Evolutionary conservation across 2,113 vertebrate species (phyloP).

Genomic region (Nibea coibor): DNA sequence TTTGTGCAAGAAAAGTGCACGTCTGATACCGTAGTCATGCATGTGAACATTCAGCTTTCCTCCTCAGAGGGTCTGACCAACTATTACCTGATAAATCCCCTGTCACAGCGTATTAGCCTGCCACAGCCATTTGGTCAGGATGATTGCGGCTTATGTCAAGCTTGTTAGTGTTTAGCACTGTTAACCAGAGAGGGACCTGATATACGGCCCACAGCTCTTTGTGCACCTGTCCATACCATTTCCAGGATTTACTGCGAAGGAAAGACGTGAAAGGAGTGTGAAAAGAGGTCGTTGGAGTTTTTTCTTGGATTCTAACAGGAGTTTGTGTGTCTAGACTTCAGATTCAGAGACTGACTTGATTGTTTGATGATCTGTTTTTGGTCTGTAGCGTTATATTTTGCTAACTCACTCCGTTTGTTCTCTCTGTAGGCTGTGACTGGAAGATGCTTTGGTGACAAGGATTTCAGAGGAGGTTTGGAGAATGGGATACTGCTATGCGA

Average conservation of each 20-base stretch:
- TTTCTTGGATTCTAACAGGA: conserved; percentile 14
- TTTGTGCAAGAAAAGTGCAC: background rate
- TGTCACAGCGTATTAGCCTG: conserved; percentile 79
- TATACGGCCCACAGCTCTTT: conserved; percentile 52
- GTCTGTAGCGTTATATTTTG: background rate
- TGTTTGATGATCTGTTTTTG: conserved; percentile 12
- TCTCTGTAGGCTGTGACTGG: conserved; percentile 91
- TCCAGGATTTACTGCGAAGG: conserved; percentile 31
- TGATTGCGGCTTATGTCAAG: conserved; percentile 79
- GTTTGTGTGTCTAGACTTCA: conserved; percentile 5
- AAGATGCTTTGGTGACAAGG: conserved; percentile 92
- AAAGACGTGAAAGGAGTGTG: conserved; percentile 31
- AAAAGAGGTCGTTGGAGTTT: conserved; percentile 22
- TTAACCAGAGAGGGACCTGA: conserved; percentile 61
- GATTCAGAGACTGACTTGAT: conserved; percentile 2
- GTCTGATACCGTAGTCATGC: conserved; percentile 7
- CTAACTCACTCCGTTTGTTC: conserved; percentile 24
- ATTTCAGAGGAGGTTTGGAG: conserved; percentile 92
- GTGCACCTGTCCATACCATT: conserved; percentile 17
- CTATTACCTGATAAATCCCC: conserved; percentile 72
- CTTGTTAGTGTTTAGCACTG: conserved; percentile 77
- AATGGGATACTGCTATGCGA: conserved; percentile 97
- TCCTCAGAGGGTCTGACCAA: conserved; percentile 48
- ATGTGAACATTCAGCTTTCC: conserved; percentile 41
- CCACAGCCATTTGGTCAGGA: conserved; percentile 68